A percentile compares a stretch with the other conserved stretches of the same genome.
These are phyloP conservation scores for Platyura marginata DNA, from an alignment of 1,140 invertebrate genomes.

Conservation along the genomic window DNA sequence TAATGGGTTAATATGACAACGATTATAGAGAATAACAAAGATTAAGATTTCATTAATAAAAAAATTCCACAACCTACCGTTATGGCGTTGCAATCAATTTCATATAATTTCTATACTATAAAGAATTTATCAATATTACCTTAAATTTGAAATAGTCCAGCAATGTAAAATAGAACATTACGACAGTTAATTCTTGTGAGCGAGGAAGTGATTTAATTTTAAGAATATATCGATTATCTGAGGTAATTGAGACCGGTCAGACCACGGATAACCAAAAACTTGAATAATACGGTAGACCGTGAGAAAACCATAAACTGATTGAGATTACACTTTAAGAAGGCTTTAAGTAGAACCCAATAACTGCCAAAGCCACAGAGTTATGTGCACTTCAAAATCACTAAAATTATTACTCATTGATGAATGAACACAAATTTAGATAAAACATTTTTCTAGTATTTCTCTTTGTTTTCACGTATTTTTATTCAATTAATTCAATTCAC, in stretches of 20 bases:
- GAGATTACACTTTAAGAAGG: not conserved
- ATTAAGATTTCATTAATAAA: conserved; percentile 2
- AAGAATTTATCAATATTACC: not conserved
- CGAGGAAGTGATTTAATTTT: not conserved
- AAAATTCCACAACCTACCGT: not conserved
- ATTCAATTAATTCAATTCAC: not conserved
- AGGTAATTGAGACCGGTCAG: not conserved
- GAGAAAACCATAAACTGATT: no score
- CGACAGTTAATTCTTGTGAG: not conserved
- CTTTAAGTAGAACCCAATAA: not conserved
- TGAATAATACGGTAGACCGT: no score
- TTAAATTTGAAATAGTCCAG: not conserved
- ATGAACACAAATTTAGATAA: no score
- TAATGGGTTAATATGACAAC: no score
- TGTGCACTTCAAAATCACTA: no score
- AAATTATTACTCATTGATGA: no score
- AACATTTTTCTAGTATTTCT: no score
- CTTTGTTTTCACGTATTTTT: no score
- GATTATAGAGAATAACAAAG: no score
- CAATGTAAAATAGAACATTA: not conserved
- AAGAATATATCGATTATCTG: no score
- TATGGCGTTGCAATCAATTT: no score
- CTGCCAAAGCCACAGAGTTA: not conserved
- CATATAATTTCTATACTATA: not conserved
- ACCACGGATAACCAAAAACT: no score